These are phyloP conservation scores for Rhinella marina DNA, from an alignment of 2,797 vertebrate species.

Conservation along the genomic window DNA sequence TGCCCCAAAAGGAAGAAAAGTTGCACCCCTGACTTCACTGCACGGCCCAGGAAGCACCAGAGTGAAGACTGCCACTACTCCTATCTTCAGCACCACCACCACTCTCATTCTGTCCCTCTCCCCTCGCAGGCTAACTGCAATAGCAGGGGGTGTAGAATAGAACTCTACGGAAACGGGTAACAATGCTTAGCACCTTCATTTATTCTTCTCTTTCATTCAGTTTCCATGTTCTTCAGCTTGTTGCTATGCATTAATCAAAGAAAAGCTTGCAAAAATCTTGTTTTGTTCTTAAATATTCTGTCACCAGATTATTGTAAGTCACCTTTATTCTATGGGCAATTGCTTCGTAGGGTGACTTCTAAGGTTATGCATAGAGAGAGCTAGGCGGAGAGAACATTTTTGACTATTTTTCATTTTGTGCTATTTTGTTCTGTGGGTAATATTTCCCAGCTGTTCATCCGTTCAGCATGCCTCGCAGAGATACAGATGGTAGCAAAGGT, in stretches of 20 bases:
- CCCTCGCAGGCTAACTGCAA: too few species aligned
- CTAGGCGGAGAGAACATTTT: neutral
- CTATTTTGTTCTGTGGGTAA: constrained; percentile 4
- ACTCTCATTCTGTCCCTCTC: too few species aligned
- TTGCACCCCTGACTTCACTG: too few species aligned
- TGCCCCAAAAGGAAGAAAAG: too few species aligned
- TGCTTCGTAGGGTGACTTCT: neutral
- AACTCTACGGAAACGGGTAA: too few species aligned
- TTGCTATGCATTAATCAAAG: neutral
- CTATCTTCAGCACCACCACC: too few species aligned
- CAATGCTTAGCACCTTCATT: neutral
- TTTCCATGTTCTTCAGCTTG: neutral
- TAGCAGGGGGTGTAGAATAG: too few species aligned
- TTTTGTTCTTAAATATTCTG: neutral
- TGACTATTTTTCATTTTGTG: neutral
- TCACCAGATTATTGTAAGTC: neutral
- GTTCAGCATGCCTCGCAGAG: neutral
- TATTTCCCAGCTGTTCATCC: constrained; percentile 15
- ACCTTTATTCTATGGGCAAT: neutral
- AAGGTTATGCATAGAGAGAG: neutral
- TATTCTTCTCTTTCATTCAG: too few species aligned
- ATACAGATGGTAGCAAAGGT: constrained; percentile 18
- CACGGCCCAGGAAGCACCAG: too few species aligned
- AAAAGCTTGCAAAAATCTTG: neutral
- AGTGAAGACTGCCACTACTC: too few species aligned